Evolutionary conservation across 2,797 vertebrate genomes (phyloP).

Genomic region (Chrysocyon brachyurus): DNA sequence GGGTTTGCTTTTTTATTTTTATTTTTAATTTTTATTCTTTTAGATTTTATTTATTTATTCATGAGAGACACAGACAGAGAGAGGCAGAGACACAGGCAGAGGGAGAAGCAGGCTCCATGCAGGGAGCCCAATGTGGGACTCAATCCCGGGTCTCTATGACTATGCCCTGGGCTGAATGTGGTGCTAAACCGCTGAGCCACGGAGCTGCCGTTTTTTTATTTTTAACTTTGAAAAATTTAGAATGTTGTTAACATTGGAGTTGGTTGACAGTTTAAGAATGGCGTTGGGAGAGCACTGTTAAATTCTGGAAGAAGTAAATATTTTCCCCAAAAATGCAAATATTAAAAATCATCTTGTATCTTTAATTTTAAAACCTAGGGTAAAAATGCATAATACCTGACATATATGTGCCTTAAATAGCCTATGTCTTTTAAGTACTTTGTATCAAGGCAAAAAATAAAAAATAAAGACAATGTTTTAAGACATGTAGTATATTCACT

Average conservation of each 20-base stretch:
- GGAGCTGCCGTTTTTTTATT: background rate
- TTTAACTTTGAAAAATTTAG: background rate
- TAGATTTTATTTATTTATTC: background rate
- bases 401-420: conserved; percentile 71
- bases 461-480: background rate
- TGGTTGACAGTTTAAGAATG: background rate
- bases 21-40: background rate
- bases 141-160: too few species aligned
- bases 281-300: background rate
- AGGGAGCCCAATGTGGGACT: too few species aligned
- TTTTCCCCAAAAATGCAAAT: background rate
- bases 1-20: background rate
- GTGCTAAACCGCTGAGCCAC: too few species aligned
- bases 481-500: conserved; percentile 62
- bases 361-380: background rate
- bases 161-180: too few species aligned
- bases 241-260: background rate
- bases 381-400: conserved; percentile 65
- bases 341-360: background rate
- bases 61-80: too few species aligned
- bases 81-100: too few species aligned
- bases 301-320: background rate
- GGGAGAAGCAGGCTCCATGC: too few species aligned
- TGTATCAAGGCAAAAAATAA: conserved; percentile 74
- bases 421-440: conserved; percentile 79